phyloP scores from a whole-genome alignment of 2,113 vertebrate genomes.

The Hippotragus niger region DNA sequence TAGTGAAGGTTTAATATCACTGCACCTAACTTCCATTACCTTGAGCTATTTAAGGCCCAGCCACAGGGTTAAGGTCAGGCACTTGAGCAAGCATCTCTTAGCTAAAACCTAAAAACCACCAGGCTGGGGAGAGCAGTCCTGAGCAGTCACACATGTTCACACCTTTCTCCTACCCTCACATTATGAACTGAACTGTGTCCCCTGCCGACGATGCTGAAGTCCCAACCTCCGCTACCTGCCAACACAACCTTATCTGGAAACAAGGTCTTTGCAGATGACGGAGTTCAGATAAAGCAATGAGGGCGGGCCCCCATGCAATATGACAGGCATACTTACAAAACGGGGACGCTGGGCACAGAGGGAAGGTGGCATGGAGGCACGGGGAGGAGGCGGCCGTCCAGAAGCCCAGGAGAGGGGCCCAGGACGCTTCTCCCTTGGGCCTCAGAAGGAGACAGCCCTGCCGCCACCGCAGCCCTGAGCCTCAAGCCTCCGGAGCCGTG shows the following conservation, averaged over 20 bases:
- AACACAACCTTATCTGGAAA: background rate
- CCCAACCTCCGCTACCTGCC: too few relatives aligned
- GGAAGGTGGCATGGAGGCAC: too few relatives aligned
- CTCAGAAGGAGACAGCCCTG: background rate
- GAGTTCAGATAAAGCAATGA: background rate
- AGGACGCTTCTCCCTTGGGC: background rate
- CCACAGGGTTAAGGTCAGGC: fast-evolving
- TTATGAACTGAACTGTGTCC: background rate
- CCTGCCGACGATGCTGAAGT: fast-evolving
- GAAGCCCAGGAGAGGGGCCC: background rate
- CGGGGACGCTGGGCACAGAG: fast-evolving
- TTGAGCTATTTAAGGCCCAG: background rate
- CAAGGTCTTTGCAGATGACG: background rate
- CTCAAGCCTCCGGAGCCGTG: fast-evolving
- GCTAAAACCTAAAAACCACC: background rate
- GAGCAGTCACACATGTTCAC: fast-evolving
- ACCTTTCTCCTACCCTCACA: fast-evolving
- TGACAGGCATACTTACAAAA: background rate
- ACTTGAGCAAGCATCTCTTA: background rate
- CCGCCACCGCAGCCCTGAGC: fast-evolving
- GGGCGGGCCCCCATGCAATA: fast-evolving
- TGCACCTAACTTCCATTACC: background rate
- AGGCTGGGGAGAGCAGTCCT: background rate
- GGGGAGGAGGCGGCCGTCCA: background rate
- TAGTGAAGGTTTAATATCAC: too few relatives aligned